Base-by-base conservation (phyloP, 1,140 invertebrate species). In the Bombus affinis region DNA sequence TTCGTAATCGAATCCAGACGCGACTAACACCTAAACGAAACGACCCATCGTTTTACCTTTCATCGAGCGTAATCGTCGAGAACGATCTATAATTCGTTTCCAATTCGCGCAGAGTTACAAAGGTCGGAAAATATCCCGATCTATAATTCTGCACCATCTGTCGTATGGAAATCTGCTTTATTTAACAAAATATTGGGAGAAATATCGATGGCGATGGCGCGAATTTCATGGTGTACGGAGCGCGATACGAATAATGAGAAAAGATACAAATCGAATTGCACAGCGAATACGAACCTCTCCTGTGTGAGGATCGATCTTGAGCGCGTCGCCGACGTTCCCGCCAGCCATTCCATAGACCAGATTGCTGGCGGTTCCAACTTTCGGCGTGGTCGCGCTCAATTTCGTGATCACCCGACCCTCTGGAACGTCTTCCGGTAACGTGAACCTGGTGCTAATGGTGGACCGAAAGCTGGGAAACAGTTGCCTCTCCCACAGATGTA, bases 1-100 rank as follows among this genome's bases (percentile, higher is more conserved):
- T 96, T 99, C 99, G 92, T 98, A 99, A 95, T 99, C 98, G 76
- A 99, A 96, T 2, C 97, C 97, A 91, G 96, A 96, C 13, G 96
- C 96, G 4, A 97, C 97, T 0, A 99, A 96, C 25, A 95, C 92
- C 93, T 94, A n/a, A n/a, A 35, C 15, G 39, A 87, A 75, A 75
- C 32, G 22, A 62, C 10, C 32, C 12, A 42, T 70, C 10, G 28
- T 39, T 39, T 22, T n/a, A 77, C 18, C 57, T 62, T 32, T 77
- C 37, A 15, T 37, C 57, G 18, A 18, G 35, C 25, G 13, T 13
- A 8, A 74, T 81, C 28, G 37, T 70, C 25, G 37, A 8, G 37
- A 70, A 70, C 35, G 37, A 70, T 70, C 66, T 13, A 35, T 68
- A 68, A 35, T 35, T 35, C 32, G 8, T 37, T 68, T 9, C 2